Evolutionary conservation across 1,140 invertebrate genomes (phyloP).

Genomic region (Ceratoteleas bidentatus): DNA sequence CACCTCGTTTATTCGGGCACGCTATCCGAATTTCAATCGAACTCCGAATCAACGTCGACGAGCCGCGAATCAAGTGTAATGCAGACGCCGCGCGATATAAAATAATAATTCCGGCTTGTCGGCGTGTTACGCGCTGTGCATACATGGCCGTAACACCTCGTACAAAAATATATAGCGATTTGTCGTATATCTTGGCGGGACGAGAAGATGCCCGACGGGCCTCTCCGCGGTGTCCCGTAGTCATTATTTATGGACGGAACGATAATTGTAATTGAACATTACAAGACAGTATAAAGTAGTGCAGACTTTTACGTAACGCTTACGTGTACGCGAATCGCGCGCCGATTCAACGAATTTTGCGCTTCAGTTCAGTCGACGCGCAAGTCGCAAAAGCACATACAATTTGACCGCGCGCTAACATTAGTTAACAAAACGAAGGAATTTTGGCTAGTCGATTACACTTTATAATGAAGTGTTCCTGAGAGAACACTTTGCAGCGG

Average conservation of each 20-base stretch:
- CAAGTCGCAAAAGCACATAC: too few relatives aligned
- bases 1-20: constrained; percentile 4
- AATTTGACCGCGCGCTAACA: too few relatives aligned
- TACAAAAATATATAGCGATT: constrained; percentile 29
- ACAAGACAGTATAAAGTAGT: constrained; percentile 28
- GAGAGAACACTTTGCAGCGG: too few relatives aligned
- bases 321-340: background rate
- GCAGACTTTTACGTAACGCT: constrained; percentile 9
- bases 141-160: constrained; percentile 6
- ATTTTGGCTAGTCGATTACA: too few relatives aligned
- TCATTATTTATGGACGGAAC: constrained; percentile 53
- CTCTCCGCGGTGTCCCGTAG: too few relatives aligned
- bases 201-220: too few relatives aligned
- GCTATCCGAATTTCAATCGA: background rate
- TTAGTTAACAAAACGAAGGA: too few relatives aligned
- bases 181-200: too few relatives aligned
- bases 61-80: constrained; percentile 14
- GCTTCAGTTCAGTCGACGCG: too few relatives aligned
- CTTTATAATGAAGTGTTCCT: too few relatives aligned
- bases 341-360: too few relatives aligned
- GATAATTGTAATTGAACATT: constrained; percentile 49
- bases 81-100: background rate
- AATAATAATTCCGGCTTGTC: constrained; percentile 18
- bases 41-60: background rate
- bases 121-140: constrained; percentile 4